Evolutionary conservation across 2,113 vertebrate species (phyloP), one percentile per base, ranked within the genome.

Genomic region (Gymnocephalus cernua): DNA sequence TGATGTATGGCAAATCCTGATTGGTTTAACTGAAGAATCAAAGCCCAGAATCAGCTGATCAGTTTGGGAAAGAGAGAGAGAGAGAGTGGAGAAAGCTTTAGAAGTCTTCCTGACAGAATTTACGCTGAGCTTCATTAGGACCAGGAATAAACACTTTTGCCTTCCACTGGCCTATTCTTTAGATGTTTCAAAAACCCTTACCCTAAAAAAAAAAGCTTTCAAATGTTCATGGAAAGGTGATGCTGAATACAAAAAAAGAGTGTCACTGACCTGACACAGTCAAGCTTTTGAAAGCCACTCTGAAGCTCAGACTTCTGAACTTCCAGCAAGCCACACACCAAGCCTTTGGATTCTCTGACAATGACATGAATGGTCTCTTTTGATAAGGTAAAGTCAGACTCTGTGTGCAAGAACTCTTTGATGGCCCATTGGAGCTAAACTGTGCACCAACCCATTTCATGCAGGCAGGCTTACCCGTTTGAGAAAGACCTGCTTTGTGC

Each of bases 391-490:
- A 62, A 62, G 25, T 54, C 32, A 32, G 12, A 12, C 64, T 29
- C 47, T 21, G 47, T 15, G 48, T 35, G 66, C 48, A 48, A 32
- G 12, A 59, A 25, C 29, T 74, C 48, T 53, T 74, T 74, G 21
- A 63, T 51, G 15, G 29, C 10, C 29, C 47, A 27, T 21, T 14
- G 9, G 4, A 27, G 32, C 59, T 63, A 11, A 27, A 45, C 48
- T 64, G 5, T 64, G n/a, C 73, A 27, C 15, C 19, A 32, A 29
- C 65, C 47, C 11, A 50, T 27, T 27, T 67, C 16, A 50, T 50
- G 45, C 45, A 14, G 57, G 27, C 41, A 57, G 53, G 53, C 38
- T 27, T 58, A 57, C 19, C 23, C 23, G 29, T 23, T 35, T 16
- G 58, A 63, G 58, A 38, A 50, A 23, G 29, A 16, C 15, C 29